A percentile compares a stretch with the other conserved stretches of the same genome.
These are phyloP conservation scores for Oryctes rhinoceros DNA, from an alignment of 1,140 invertebrate genomes.

Conservation along the genomic window DNA sequence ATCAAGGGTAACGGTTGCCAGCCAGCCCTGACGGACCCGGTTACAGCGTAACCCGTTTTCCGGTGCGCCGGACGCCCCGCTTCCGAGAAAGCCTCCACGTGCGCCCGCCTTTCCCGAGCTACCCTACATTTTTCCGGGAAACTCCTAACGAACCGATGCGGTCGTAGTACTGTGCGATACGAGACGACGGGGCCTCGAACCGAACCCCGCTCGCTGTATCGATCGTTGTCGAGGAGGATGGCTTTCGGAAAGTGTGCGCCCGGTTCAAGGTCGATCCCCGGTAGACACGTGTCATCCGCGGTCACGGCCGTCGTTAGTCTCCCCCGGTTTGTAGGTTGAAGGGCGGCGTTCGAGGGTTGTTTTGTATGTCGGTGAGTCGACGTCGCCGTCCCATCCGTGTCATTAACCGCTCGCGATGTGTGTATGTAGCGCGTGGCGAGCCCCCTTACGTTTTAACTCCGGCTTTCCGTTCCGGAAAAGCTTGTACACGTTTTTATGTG, in stretches of 20 bases:
- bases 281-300: constrained; percentile 40
- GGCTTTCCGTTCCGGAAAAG: not conserved
- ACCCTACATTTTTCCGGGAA: not conserved
- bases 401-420: not conserved
- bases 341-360: constrained; percentile 7
- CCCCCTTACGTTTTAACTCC: not conserved
- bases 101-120: not conserved
- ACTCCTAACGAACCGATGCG: not conserved
- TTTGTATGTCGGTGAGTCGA: not conserved
- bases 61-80: not conserved
- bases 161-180: not conserved
- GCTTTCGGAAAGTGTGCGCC: no score
- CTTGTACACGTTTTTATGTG: not conserved
- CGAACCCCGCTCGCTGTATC: constrained; percentile 21
- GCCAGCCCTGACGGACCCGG: not conserved
- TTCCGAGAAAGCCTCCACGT: not conserved
- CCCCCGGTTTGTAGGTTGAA: not conserved
- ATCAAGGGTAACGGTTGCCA: not conserved
- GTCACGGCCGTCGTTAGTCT: constrained; percentile 38
- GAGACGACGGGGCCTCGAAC: not conserved
- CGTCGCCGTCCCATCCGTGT: not conserved
- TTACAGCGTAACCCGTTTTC: not conserved
- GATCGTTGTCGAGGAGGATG: constrained; percentile 2
- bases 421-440: not conserved
- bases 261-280: constrained; percentile 41